Percentiles rank a stretch among this genome's conserved stretches.
Evolutionary conservation across 92 coral and sea anemone species (phyloP).

Genomic region (Palythoa grandis): DNA sequence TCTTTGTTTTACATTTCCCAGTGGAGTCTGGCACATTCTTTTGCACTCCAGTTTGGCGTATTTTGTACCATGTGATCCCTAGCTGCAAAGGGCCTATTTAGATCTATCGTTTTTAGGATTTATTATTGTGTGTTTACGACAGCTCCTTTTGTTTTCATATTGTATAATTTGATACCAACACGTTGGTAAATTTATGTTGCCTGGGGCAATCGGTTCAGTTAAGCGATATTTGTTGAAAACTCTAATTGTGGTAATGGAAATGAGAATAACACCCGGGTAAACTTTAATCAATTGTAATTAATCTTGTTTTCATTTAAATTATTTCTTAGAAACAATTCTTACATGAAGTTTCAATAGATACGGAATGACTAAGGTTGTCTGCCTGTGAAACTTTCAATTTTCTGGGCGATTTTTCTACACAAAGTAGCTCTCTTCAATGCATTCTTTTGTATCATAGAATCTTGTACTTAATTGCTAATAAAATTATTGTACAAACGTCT

Average conservation of each 20-base stretch:
- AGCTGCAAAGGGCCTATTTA: too few species aligned
- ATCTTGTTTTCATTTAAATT: background rate
- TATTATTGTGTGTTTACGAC: background rate
- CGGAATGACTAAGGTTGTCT: too few species aligned
- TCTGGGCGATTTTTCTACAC: background rate
- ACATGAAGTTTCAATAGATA: too few species aligned
- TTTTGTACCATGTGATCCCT: too few species aligned
- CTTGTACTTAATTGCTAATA: slow-evolving; percentile 27
- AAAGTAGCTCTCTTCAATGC: background rate
- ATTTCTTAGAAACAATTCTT: background rate
- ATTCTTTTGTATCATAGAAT: background rate
- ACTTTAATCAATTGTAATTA: too few species aligned
- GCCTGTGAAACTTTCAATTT: too few species aligned
- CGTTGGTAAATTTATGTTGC: background rate
- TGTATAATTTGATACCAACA: background rate
- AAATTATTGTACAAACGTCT: background rate
- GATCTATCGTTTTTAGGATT: background rate
- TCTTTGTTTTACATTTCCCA: too few species aligned
- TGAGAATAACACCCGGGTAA: background rate
- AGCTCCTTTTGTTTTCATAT: background rate
- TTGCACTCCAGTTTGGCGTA: too few species aligned
- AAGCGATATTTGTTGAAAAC: too few species aligned
- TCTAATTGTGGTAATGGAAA: background rate
- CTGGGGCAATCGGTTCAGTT: background rate
- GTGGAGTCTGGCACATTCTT: too few species aligned